Conservation (phyloP, 2,797 vertebrate genomes). For the Tiaroga cobitis region DNA sequence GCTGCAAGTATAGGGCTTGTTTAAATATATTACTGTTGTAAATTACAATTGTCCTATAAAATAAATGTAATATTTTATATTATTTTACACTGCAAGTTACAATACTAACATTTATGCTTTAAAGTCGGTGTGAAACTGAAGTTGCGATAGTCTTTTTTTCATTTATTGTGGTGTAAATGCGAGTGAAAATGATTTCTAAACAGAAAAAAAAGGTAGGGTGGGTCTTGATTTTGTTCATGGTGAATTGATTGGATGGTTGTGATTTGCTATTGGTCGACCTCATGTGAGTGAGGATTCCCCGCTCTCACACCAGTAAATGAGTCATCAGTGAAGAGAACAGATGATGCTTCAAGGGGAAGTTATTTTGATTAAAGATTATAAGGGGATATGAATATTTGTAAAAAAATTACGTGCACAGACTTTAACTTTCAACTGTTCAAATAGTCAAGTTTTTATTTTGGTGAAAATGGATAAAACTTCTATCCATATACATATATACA, state of each 20-base stretch:
- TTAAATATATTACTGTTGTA: background rate
- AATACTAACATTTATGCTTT: background rate
- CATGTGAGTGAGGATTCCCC: no score
- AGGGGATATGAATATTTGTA: no score
- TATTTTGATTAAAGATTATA: background rate
- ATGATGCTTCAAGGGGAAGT: background rate
- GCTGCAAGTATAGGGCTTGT: background rate
- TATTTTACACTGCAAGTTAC: background rate
- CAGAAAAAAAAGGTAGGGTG: background rate
- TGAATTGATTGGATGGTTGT: no score
- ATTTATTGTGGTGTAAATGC: background rate
- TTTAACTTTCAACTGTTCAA: background rate
- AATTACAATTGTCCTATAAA: background rate
- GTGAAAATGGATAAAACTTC: background rate
- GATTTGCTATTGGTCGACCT: no score
- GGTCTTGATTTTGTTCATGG: no score
- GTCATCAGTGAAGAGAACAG: background rate
- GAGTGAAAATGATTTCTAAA: background rate
- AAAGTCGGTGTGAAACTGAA: background rate
- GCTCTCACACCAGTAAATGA: background rate
- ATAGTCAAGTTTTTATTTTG: background rate
- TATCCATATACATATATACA: no score
- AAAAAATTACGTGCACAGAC: no score
- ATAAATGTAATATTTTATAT: background rate
- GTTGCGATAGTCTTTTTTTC: background rate